Percentiles rank a stretch among this genome's conserved stretches.
These are phyloP conservation scores for Pelusios castaneus DNA, from an alignment of 2,113 vertebrate genomes.

Conservation along the genomic window DNA sequence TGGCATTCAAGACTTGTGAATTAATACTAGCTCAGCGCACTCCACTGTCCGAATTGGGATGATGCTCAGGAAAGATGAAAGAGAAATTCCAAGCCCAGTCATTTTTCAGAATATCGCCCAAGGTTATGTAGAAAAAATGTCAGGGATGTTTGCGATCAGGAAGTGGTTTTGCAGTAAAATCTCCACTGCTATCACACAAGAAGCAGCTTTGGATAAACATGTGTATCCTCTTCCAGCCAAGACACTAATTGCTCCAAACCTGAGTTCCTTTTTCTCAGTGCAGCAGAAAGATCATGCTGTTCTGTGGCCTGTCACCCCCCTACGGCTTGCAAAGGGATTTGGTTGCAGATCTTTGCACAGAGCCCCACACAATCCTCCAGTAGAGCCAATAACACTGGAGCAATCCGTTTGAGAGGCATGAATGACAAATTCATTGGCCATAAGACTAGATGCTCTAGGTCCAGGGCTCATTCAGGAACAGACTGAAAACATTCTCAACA, in stretches of 20 bases:
- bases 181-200: background rate
- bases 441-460: background rate
- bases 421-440: background rate
- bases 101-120: background rate
- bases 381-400: background rate
- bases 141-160: background rate
- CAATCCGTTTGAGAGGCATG: background rate
- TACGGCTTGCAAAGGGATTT: background rate
- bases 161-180: background rate
- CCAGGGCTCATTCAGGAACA: background rate
- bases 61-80: background rate
- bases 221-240: background rate
- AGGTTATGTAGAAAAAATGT: background rate
- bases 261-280: background rate
- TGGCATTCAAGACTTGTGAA: background rate
- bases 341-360: background rate
- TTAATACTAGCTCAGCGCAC: background rate
- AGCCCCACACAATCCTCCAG: accelerated
- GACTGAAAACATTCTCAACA: background rate
- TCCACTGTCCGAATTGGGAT: background rate
- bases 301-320: background rate
- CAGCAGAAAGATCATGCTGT: background rate
- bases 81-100: background rate
- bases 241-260: background rate
- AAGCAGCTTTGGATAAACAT: background rate